Base-by-base conservation (phyloP, 2,797 vertebrate genomes). In the Gymnoscopelus braueri region DNA sequence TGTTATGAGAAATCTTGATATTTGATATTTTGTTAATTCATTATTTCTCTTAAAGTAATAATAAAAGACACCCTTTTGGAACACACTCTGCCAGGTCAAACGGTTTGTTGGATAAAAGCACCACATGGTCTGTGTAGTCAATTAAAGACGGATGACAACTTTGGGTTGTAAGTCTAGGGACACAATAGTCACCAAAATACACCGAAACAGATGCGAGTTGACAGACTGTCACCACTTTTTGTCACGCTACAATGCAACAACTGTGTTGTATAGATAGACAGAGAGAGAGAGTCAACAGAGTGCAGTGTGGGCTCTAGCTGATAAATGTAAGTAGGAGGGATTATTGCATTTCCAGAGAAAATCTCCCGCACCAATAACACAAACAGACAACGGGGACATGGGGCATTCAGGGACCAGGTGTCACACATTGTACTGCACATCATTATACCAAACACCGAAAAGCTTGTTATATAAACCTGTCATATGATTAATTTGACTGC, bases 321-420 rank as follows among this genome's bases (percentile, higher is more conserved):
- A 87, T 87, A 84, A 85, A 83, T 85, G 74, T 74, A 78, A 1
- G 3, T 52, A 35, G 69, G 56, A 69, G 68, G 5, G 2, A 39
- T 84, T 83, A 87, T 82, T 88, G 78, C 80, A 86, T 87, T 84
- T 74, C 67, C 61, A 53, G 76, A 78, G 79, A 80, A 82, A 75
- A 76, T 82, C 63, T 80, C 58, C 68, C 63, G 75, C 3, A 4
- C 69, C 44, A 63, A 57, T 65, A 77, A 74, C 70, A 78, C 73
- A 78, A 87, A 79, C 63, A 75, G 78, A 59, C 74, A 67, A 67
- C 66, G 74, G 69, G 29, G 76, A 59, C 60, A n/a, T 2, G 5
- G 19, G 52, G 48, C 65, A 53, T 74, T 74, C 49, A 52, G 69
- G 63, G 71, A 82, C 59, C 59, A 49, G 70, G 60, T 65, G 77